Percentiles rank a stretch among this genome's conserved stretches.
These are phyloP conservation scores for Shinisaurus crocodilurus DNA, from an alignment of 2,113 vertebrate genomes.

Conservation along the genomic window DNA sequence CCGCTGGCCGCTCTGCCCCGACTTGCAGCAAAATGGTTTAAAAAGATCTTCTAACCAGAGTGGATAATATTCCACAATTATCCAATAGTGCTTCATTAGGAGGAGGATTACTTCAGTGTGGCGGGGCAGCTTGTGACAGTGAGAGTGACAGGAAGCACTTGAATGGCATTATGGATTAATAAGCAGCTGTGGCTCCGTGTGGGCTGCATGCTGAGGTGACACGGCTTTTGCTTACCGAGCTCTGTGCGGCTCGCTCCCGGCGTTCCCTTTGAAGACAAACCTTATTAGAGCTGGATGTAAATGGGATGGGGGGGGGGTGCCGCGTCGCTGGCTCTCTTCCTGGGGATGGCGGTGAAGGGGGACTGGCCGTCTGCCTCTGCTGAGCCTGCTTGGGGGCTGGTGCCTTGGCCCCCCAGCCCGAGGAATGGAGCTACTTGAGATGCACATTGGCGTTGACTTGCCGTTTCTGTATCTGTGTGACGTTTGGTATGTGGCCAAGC, in stretches of 20 bases:
- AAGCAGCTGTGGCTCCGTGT: conserved; percentile 40
- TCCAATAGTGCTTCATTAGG: conserved; percentile 28
- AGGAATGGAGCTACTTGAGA: rapidly evolving
- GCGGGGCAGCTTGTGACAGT: conserved; percentile 20
- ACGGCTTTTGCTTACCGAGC: conserved; percentile 19
- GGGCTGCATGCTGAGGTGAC: conserved; percentile 39
- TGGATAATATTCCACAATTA: conserved; percentile 30
- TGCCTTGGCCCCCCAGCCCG: rapidly evolving
- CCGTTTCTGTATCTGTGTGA: not conserved
- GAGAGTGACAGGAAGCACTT: conserved; percentile 45
- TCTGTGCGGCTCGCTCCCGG: not conserved
- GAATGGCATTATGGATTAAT: conserved; percentile 40
- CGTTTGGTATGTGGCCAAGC: rapidly evolving
- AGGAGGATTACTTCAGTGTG: not conserved
- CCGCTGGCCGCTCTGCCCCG: not conserved
- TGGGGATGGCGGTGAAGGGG: not conserved
- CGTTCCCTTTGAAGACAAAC: conserved; percentile 8
- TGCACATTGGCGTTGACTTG: not conserved
- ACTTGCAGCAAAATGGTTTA: conserved; percentile 29
- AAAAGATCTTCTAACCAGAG: not conserved
- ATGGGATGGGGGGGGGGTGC: not conserved
- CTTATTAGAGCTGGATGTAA: conserved; percentile 11
- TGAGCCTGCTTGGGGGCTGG: not conserved
- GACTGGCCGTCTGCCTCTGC: not conserved
- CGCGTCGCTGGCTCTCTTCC: not conserved